Percentiles rank a stretch among this genome's conserved stretches.
Conservation (phyloP, 2,113 vertebrate species). For the Physeter macrocephalus region DNA sequence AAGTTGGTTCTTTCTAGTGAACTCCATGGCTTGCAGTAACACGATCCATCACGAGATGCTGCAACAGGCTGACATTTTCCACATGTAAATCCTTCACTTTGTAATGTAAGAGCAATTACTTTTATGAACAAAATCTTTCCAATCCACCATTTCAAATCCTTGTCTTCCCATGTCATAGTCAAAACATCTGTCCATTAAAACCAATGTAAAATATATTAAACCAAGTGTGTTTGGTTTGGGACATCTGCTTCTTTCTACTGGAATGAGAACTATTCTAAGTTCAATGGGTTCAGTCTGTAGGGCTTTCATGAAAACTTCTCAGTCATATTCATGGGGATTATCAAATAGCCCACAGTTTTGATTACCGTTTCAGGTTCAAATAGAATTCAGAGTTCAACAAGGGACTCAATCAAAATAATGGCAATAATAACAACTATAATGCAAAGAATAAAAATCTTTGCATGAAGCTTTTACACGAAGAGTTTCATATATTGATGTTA, state of each 20-base stretch:
- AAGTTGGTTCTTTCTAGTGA: slow-evolving; percentile 62
- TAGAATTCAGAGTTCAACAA: slow-evolving; percentile 71
- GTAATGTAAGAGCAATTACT: slow-evolving; percentile 83
- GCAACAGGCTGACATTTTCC: slow-evolving; percentile 81
- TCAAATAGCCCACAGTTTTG: slow-evolving; percentile 65
- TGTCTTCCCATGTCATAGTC: slow-evolving; percentile 80
- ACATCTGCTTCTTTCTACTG: slow-evolving; percentile 64
- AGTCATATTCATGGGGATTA: slow-evolving; percentile 73
- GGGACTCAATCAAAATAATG: slow-evolving; percentile 53
- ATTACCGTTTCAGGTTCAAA: slow-evolving; percentile 72
- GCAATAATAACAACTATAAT: slow-evolving; percentile 45
- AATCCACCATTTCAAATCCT: slow-evolving; percentile 81
- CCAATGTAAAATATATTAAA: slow-evolving; percentile 61
- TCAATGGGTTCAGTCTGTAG: slow-evolving; percentile 60
- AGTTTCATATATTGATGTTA: not conserved
- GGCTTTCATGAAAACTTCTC: slow-evolving; percentile 63
- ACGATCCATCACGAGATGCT: slow-evolving; percentile 70
- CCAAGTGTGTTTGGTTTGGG: slow-evolving; percentile 46
- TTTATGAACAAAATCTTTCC: slow-evolving; percentile 81
- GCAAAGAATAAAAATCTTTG: slow-evolving; percentile 33
- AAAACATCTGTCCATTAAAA: slow-evolving; percentile 82
- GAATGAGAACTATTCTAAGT: slow-evolving; percentile 70
- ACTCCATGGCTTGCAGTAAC: slow-evolving; percentile 64
- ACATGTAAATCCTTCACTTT: slow-evolving; percentile 79
- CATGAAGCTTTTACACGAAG: slow-evolving; percentile 16